Percentiles rank a stretch among this genome's conserved stretches.
These are phyloP conservation scores for Gymnoscopelus microlampas DNA, from an alignment of 2,797 vertebrate species.

Conservation along the genomic window DNA sequence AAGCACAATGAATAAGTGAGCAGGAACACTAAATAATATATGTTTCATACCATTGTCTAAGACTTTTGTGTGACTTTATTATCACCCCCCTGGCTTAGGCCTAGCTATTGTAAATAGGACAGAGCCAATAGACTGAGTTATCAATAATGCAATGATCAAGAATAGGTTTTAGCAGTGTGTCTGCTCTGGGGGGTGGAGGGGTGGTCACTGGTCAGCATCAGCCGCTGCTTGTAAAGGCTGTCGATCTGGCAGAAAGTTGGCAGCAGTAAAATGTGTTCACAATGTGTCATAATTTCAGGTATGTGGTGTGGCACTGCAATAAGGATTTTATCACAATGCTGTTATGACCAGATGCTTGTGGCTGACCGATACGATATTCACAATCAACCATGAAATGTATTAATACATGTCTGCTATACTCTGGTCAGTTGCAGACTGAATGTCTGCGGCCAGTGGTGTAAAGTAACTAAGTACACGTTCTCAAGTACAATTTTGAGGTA, in stretches of 20 bases:
- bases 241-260: no score
- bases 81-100: constrained; percentile 32
- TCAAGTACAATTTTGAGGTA: no score
- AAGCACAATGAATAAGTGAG: constrained; percentile 71
- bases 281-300: constrained; percentile 36
- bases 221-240: no score
- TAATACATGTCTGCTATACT: constrained; percentile 4
- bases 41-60: constrained; percentile 51
- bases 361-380: constrained; percentile 21
- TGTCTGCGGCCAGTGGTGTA: neutral
- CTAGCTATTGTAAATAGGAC: constrained; percentile 30
- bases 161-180: neutral
- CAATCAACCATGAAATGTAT: constrained; percentile 25
- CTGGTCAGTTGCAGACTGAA: neutral
- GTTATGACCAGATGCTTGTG: constrained; percentile 17
- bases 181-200: neutral
- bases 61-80: constrained; percentile 50
- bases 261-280: constrained; percentile 36
- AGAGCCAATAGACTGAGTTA: constrained; percentile 35
- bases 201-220: no score
- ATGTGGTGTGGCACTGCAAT: constrained; percentile 53
- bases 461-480: no score
- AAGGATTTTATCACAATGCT: constrained; percentile 47
- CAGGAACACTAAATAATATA: constrained; percentile 74
- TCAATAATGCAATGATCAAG: constrained; percentile 61